Percentiles rank a stretch among this genome's conserved stretches.
Conservation (phyloP, 2,797 vertebrate genomes). For the Euthynnus affinis region DNA sequence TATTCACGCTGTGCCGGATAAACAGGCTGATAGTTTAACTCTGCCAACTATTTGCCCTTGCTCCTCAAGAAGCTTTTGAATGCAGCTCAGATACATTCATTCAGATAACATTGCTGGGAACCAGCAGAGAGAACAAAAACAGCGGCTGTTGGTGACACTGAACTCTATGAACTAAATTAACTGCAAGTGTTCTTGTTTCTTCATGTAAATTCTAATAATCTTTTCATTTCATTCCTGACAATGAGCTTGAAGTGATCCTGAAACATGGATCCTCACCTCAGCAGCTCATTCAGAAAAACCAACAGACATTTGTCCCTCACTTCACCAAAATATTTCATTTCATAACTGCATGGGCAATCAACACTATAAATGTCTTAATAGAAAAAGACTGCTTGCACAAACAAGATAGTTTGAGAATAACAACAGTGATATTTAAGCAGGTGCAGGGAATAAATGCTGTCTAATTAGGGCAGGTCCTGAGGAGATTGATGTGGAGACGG, state of each 20-base stretch:
- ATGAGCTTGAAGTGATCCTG: not conserved
- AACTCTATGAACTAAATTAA: not conserved
- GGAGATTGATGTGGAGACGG: slow-evolving; percentile 61
- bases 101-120: slow-evolving; percentile 5
- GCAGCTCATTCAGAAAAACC: not conserved
- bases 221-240: not conserved
- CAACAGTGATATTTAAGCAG: slow-evolving; percentile 55
- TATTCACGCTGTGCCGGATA: slow-evolving; percentile 38
- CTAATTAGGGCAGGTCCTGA: slow-evolving; percentile 65
- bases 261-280: not conserved
- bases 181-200: not conserved
- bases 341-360: slow-evolving; percentile 36
- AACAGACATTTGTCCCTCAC: not conserved
- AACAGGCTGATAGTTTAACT: slow-evolving; percentile 40
- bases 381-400: slow-evolving; percentile 58
- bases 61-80: slow-evolving; percentile 25
- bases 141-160: not conserved
- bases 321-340: slow-evolving; percentile 2
- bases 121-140: not conserved
- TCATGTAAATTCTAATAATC: not conserved
- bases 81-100: slow-evolving; percentile 1
- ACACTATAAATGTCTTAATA: slow-evolving; percentile 23
- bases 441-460: slow-evolving; percentile 40
- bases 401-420: slow-evolving; percentile 58
- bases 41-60: slow-evolving; percentile 40